Conservation (phyloP, 2,888 invertebrate species). For the Odontothrips loti region DNA sequence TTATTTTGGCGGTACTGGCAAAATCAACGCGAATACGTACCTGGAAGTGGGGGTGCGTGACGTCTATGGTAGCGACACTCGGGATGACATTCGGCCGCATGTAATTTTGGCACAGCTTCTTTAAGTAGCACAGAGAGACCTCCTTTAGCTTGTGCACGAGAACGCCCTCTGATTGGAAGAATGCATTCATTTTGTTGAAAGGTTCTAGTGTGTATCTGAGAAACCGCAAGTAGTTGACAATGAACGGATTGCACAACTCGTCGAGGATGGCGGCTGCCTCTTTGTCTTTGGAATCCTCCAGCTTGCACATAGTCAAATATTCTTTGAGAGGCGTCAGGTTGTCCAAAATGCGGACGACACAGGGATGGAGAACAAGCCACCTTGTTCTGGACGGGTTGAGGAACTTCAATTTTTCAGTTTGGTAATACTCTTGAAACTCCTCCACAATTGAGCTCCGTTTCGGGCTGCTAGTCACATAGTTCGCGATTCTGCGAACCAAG, state of each 20-base stretch:
- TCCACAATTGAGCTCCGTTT: constrained; percentile 31
- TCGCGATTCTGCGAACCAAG: not conserved
- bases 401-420: constrained; percentile 30
- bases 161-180: constrained; percentile 35
- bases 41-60: constrained; percentile 25
- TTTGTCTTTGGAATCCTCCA: constrained; percentile 21
- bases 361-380: constrained; percentile 34
- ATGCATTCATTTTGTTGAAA: constrained; percentile 36
- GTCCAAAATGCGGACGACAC: constrained; percentile 27
- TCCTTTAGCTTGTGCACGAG: constrained; percentile 34
- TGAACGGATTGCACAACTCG: constrained; percentile 22
- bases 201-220: constrained; percentile 33
- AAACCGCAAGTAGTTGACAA: constrained; percentile 35
- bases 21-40: not conserved
- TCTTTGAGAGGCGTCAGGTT: constrained; percentile 8
- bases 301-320: not conserved
- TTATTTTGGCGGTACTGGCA: not conserved
- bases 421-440: constrained; percentile 32
- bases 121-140: constrained; percentile 31
- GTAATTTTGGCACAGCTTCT: constrained; percentile 33
- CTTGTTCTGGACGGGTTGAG: constrained; percentile 33
- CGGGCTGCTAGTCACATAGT: constrained; percentile 26
- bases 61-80: constrained; percentile 30
- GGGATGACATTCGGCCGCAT: constrained; percentile 33
- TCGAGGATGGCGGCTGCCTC: not conserved